Evolutionary conservation across 2,797 vertebrate species (phyloP), one percentile per base, ranked within the genome.

Genomic region (Poeciliopsis paucimaculata): DNA sequence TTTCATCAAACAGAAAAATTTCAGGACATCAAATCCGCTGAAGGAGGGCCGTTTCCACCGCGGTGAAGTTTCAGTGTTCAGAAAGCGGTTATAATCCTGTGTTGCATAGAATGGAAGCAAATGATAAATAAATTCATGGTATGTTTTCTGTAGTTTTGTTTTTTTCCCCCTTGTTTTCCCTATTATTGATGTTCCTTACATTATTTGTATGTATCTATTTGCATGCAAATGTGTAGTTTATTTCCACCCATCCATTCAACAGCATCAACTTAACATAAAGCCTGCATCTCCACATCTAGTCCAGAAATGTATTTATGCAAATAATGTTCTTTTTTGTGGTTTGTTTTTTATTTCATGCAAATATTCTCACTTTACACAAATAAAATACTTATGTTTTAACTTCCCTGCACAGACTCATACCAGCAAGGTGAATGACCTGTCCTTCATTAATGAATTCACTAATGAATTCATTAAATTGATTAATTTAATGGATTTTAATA

Each of bases 1-100:
- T 78, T 84, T 83, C 15, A 89, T 10, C 0, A 77, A 88, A 87
- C 94, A 95, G 91, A 94, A 95, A 86, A 91, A 91, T 60, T 92
- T 92, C 15, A 96, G 87, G 68, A 94, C 91, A 2, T 96, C 92
- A 4, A 93, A 81, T 18, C 70, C n/a, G 3, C 55, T 78, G 66
- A 87, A 77, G 31, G 34, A 16, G 1, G 1, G 1, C 0, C 62
- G 47, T 45, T 75, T 81, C 55, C 74, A 39, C 31, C 75, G 82
- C 9, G 41, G 62, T 13, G 49, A n/a, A 36, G 77, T 84, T 39
- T 28, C 62, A 23, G 83, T 45, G 73, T 71, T 39, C 72, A 62
- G 46, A 81, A 64, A 28, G 72, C 73, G 81, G 57, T 79, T 86
- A 46, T 90, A 77, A 18, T 82, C 81, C 94, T 94, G 76, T 46